Percentiles rank a stretch among this genome's conserved stretches.
phyloP scores from a whole-genome alignment of 2,888 invertebrate genomes.

The Apamea anceps region DNA sequence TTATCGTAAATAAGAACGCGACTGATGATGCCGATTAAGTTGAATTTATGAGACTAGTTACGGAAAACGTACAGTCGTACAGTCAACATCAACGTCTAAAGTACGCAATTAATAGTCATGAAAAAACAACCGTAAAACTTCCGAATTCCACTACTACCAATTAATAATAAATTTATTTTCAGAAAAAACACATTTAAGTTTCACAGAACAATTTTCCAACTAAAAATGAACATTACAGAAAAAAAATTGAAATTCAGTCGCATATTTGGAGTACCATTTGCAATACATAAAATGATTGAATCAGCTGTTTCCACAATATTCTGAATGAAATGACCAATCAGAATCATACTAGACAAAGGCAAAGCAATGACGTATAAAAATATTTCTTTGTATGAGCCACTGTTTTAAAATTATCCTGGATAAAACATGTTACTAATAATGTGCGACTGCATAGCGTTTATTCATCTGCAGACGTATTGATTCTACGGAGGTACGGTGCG shows the following conservation, averaged over 20 bases:
- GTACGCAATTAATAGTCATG: constrained; percentile 30
- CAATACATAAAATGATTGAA: constrained; percentile 11
- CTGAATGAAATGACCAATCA: constrained; percentile 48
- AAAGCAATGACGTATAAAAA: constrained; percentile 41
- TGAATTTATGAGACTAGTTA: constrained; percentile 48
- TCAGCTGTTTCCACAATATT: constrained; percentile 9
- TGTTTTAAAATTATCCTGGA: constrained; percentile 28
- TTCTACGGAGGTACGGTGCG: constrained; percentile 40
- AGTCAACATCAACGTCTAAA: constrained; percentile 31
- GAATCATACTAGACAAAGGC: constrained; percentile 33
- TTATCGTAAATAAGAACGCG: constrained; percentile 45
- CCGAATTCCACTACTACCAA: not conserved
- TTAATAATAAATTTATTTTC: too few species aligned
- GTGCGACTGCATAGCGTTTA: constrained; percentile 33
- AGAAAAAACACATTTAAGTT: too few species aligned
- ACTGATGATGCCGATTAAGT: constrained; percentile 49
- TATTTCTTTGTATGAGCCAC: constrained; percentile 43
- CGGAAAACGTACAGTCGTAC: constrained; percentile 33
- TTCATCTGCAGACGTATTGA: constrained; percentile 50
- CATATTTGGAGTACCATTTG: constrained; percentile 23
- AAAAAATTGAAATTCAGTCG: constrained; percentile 13
- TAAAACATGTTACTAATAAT: constrained; percentile 34
- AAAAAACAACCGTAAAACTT: constrained; percentile 29
- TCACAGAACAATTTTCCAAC: too few species aligned
- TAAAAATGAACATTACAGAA: too few species aligned